These are phyloP conservation scores for Moxostoma hubbsi DNA, from an alignment of 2,797 vertebrate species.

Conservation along the genomic window DNA sequence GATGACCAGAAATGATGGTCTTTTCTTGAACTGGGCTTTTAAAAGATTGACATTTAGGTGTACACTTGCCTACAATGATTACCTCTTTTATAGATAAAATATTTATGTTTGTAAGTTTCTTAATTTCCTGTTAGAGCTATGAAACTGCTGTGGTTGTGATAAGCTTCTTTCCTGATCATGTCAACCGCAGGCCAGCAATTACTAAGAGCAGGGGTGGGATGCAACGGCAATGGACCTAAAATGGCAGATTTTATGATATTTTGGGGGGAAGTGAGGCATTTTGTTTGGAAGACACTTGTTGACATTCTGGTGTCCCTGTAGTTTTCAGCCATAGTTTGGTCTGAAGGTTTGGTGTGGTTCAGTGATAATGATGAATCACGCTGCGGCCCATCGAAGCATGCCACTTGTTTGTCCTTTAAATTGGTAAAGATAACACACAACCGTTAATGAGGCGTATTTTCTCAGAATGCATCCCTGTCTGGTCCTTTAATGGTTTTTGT, in stretches of 20 bases:
- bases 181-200: constrained; percentile 48
- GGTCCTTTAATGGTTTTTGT: constrained; percentile 13
- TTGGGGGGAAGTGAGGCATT: constrained; percentile 41
- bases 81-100: constrained; percentile 42
- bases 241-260: constrained; percentile 49
- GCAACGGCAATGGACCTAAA: constrained; percentile 34
- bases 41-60: constrained; percentile 59
- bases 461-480: constrained; percentile 5
- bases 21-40: constrained; percentile 38
- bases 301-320: constrained; percentile 51
- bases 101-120: constrained; percentile 45
- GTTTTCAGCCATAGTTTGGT: constrained; percentile 25
- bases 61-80: constrained; percentile 39
- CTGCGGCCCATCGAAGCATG: constrained; percentile 17
- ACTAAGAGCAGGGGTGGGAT: constrained; percentile 40
- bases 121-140: constrained; percentile 47
- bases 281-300: constrained; percentile 50
- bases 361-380: constrained; percentile 57
- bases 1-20: too few relatives aligned
- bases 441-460: constrained; percentile 34
- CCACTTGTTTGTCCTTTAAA: constrained; percentile 47
- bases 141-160: constrained; percentile 52
- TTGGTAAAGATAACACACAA: constrained; percentile 49
- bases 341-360: constrained; percentile 36
- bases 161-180: constrained; percentile 42